Conservation (phyloP, 2,888 invertebrate genomes). For the Macropis europaea region DNA sequence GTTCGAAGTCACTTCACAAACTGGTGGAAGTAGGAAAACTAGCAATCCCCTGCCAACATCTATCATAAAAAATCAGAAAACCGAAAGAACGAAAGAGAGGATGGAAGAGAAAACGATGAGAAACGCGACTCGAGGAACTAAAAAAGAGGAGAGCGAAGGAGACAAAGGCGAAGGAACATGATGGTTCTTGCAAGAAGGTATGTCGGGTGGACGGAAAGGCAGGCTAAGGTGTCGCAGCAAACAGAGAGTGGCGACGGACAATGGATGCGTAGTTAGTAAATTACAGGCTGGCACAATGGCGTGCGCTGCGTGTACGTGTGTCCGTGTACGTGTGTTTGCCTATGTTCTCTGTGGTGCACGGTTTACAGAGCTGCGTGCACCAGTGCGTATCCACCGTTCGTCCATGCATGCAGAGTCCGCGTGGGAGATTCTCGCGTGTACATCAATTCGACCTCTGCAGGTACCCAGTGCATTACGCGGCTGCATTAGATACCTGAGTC, state of each 20-base stretch:
- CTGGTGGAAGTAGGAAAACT: too few species aligned
- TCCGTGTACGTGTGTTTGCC: constrained; percentile 24
- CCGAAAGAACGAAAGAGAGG: not conserved
- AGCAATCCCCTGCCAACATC: too few species aligned
- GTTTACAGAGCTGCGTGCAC: constrained; percentile 59
- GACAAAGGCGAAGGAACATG: constrained; percentile 27
- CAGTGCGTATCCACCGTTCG: constrained; percentile 67
- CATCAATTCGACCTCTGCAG: constrained; percentile 52
- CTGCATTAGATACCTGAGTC: constrained; percentile 47
- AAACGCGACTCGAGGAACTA: not conserved
- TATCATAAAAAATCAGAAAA: not conserved
- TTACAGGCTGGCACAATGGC: constrained; percentile 70
- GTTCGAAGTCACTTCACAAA: too few species aligned
- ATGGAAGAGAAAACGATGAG: not conserved
- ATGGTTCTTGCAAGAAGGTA: not conserved
- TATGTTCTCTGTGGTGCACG: constrained; percentile 25
- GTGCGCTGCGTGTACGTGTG: constrained; percentile 33
- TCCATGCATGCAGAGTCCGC: constrained; percentile 50
- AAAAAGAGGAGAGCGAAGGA: not conserved
- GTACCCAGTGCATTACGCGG: constrained; percentile 45
- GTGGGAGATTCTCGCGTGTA: constrained; percentile 56
- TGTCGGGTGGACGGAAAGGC: constrained; percentile 20
- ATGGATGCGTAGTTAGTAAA: constrained; percentile 74
- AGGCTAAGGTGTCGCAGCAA: constrained; percentile 61
- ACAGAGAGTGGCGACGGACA: constrained; percentile 63